Conservation (phyloP, 37 sponge, comb jelly and placozoan species). For the Ephydatia muelleri region DNA sequence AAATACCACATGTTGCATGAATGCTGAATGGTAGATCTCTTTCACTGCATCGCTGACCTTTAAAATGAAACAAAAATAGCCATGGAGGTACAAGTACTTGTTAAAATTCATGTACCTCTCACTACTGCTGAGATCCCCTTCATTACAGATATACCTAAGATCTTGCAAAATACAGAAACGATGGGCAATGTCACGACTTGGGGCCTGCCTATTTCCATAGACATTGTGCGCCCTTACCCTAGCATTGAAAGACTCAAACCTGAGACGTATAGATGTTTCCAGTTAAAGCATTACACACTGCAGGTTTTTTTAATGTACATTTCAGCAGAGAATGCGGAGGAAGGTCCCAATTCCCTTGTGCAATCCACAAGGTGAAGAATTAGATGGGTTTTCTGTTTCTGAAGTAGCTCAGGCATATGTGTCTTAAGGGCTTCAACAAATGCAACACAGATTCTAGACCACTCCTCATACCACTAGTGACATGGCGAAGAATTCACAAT, state of each 20-base stretch:
- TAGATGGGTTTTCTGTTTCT: slow-evolving; percentile 33
- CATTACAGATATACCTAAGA: slow-evolving; percentile 22
- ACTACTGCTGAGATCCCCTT: not conserved
- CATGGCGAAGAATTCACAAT: not conserved
- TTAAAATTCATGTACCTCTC: no score
- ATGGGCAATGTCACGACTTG: slow-evolving; percentile 47
- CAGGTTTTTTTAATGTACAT: slow-evolving; percentile 6
- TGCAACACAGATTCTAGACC: not conserved
- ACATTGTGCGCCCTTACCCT: slow-evolving; percentile 31
- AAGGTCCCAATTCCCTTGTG: slow-evolving; percentile 52
- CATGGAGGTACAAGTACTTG: no score
- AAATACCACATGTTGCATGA: not conserved
- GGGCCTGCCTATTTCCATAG: slow-evolving; percentile 38
- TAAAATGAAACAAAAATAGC: not conserved
- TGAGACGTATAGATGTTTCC: not conserved
- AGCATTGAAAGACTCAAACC: slow-evolving; percentile 54
- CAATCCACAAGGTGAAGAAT: slow-evolving; percentile 38
- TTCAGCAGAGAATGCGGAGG: slow-evolving; percentile 39
- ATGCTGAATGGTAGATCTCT: not conserved
- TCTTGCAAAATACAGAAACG: slow-evolving; percentile 13
- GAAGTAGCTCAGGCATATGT: slow-evolving; percentile 7
- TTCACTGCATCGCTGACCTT: not conserved
- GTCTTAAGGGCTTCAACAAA: slow-evolving; percentile 20
- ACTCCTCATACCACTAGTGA: not conserved
- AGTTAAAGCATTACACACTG: not conserved